These are phyloP conservation scores for Catagonus wagneri DNA, from an alignment of 2,113 vertebrate species.

Conservation along the genomic window DNA sequence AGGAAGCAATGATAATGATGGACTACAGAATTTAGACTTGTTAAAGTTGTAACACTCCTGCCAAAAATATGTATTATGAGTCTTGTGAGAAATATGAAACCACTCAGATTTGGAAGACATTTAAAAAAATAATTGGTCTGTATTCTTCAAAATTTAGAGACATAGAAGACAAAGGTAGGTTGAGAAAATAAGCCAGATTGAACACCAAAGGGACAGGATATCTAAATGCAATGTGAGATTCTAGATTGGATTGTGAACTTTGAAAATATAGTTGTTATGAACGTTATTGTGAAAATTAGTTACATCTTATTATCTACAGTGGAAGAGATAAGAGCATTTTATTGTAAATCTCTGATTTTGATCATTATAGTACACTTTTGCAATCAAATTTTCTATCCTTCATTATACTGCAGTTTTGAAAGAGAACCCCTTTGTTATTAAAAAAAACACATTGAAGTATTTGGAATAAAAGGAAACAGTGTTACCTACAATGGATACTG, in stretches of 20 bases:
- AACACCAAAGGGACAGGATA: not conserved
- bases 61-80: not conserved
- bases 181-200: not conserved
- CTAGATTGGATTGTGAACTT: not conserved
- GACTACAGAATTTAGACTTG: not conserved
- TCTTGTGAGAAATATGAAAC: not conserved
- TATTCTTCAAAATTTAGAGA: not conserved
- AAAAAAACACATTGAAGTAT: not conserved
- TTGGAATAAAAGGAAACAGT: not conserved
- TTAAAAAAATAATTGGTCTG: not conserved
- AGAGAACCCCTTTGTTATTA: not conserved
- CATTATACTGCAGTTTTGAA: not conserved
- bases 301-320: not conserved
- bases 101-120: not conserved
- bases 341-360: not conserved
- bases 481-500: not conserved
- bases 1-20: not conserved
- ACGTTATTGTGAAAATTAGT: not conserved
- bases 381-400: too few species aligned
- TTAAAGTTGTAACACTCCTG: not conserved
- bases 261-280: not conserved
- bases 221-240: not conserved
- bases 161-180: not conserved
- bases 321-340: not conserved
- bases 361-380: not conserved